Evolutionary conservation across 2,113 vertebrate species (phyloP), one percentile per base, ranked within the genome.

Genomic region (Synchiropus splendidus): DNA sequence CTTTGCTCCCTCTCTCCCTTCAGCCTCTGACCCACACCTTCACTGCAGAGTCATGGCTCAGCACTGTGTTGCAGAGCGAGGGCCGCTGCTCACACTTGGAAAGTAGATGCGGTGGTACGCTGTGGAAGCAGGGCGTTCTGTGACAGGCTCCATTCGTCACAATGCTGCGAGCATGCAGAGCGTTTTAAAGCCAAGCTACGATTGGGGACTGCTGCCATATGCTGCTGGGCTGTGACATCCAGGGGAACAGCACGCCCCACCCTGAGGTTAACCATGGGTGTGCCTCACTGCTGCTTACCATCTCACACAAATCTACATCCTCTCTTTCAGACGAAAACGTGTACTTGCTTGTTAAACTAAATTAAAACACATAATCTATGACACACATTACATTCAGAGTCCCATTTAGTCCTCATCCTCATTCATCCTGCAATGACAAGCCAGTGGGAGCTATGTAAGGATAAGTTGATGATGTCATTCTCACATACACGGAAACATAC

Each of bases 241-340:
- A 62, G 67, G 64, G 70, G 15, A 60, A 47, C 48, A 66, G 67
- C 48, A 57, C 10, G 18, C 74, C 60, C 59, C 54, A 70, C 72
- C 72, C 67, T 72, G 74, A 73, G 75, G 80, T 80, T 76, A 80
- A 79, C 77, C 75, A 74, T 67, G 74, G 72, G 79, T 69, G 77
- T 75, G 77, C 57, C 74, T 61, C n/a, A 2, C 58, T 53, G 57
- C 49, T 9, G 42, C 59, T 56, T 60, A 58, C 51, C 14, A 8
- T 37, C 17, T 3, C 11, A 52, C 12, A 34, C 35, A 10, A 31
- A 39, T 15, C 53, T 18, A 17, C 32, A 57, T n/a, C 8, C 21
- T 27, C 21, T 8, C 4, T 27, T 27, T 27, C n/a, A n/a, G n/a
- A n/a, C n/a, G n/a, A n/a, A n/a, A n/a, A n/a, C n/a, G n/a, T n/a